Conservation (phyloP, 2,113 vertebrate genomes). For the Callaeas wilsoni region DNA sequence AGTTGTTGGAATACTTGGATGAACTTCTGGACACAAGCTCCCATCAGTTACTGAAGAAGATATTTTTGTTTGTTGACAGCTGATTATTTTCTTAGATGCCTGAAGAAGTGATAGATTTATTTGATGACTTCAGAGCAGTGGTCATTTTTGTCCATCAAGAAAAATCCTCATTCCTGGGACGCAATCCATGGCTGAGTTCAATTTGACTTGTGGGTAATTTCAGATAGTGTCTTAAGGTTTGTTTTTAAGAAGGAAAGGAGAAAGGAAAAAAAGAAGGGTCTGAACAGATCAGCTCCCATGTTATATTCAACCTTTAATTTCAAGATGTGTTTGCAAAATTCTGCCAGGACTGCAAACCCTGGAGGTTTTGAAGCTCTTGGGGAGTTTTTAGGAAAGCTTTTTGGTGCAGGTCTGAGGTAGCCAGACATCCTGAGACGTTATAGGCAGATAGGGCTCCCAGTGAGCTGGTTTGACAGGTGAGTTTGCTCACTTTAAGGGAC, state of each 20-base stretch:
- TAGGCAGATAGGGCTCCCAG: background rate
- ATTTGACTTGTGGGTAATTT: background rate
- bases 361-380: background rate
- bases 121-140: background rate
- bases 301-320: background rate
- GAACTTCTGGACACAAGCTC: background rate
- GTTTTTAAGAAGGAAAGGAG: background rate
- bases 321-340: background rate
- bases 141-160: background rate
- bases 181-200: background rate
- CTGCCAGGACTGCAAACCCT: background rate
- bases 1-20: background rate
- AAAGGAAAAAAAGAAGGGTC: background rate
- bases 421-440: background rate
- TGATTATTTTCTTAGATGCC: background rate
- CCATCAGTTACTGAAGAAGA: background rate
- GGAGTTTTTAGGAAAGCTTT: background rate
- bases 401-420: background rate
- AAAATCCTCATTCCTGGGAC: background rate
- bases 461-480: background rate
- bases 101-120: background rate
- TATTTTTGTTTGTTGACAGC: background rate
- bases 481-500: conserved; percentile 19
- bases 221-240: background rate
- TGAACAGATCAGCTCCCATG: background rate